Percentiles rank a stretch among this genome's conserved stretches.
phyloP scores from a whole-genome alignment of 2,888 invertebrate species.

The Brachyopa scutellaris region DNA sequence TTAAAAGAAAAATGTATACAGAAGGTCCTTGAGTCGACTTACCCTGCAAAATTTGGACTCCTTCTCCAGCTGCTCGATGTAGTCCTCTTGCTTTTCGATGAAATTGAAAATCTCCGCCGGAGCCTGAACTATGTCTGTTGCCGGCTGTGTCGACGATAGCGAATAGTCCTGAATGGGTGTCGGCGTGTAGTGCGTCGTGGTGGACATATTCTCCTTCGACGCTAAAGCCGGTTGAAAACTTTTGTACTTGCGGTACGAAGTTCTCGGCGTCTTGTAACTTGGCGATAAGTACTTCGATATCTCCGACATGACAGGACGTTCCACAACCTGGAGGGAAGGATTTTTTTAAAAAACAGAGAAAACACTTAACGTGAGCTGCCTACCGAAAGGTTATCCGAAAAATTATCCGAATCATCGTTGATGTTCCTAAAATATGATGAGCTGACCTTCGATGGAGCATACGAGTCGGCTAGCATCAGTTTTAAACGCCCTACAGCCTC shows the following conservation, averaged over 20 bases:
- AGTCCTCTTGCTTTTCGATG: constrained; percentile 93
- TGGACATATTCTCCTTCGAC: constrained; percentile 78
- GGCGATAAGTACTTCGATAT: constrained; percentile 81
- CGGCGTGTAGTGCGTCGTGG: constrained; percentile 74
- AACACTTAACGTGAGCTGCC: no score
- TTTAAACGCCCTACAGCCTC: constrained; percentile 92
- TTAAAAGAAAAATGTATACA: no score
- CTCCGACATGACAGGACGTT: constrained; percentile 81
- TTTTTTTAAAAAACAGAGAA: not conserved
- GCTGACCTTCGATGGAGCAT: constrained; percentile 83
- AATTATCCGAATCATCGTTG: constrained; percentile 84
- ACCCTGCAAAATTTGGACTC: constrained; percentile 92
- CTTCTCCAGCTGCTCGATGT: constrained; percentile 92
- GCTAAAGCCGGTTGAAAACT: constrained; percentile 74
- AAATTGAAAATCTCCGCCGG: constrained; percentile 89
- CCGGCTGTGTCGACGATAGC: constrained; percentile 77
- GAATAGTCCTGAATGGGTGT: constrained; percentile 75
- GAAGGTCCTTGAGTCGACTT: no score
- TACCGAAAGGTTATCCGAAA: constrained; percentile 83
- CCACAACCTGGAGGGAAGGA: constrained; percentile 76
- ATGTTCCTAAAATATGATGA: constrained; percentile 77
- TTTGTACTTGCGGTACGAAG: constrained; percentile 62
- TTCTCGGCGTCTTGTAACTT: constrained; percentile 76
- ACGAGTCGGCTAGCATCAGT: constrained; percentile 90
- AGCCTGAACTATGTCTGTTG: constrained; percentile 81